Conservation (phyloP, 2,797 vertebrate genomes). For the Clarias platycephalus region DNA sequence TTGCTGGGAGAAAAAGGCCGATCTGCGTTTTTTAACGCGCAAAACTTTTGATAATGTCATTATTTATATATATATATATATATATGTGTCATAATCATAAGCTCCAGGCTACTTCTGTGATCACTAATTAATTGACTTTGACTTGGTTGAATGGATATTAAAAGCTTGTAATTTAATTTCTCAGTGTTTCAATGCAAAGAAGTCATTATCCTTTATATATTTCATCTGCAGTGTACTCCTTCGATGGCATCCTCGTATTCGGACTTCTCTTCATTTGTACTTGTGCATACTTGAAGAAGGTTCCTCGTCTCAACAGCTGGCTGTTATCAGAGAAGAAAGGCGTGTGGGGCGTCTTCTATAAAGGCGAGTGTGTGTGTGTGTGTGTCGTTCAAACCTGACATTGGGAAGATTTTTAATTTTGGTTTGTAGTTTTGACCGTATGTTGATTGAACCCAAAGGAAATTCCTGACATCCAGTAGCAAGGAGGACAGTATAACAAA, state of each 20-base stretch:
- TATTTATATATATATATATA: too few species aligned
- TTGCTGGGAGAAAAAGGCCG: too few species aligned
- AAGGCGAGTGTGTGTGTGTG: slow-evolving; percentile 72
- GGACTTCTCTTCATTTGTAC: slow-evolving; percentile 92
- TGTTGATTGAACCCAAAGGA: background rate
- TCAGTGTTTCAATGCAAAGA: background rate
- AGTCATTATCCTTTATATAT: background rate
- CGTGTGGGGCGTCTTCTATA: slow-evolving; percentile 87
- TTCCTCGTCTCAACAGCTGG: slow-evolving; percentile 90
- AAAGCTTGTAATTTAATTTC: background rate
- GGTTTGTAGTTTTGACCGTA: background rate
- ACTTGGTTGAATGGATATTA: background rate
- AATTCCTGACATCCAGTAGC: too few species aligned
- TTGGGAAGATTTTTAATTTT: background rate
- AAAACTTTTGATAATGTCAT: too few species aligned
- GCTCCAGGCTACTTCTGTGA: background rate
- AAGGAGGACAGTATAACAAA: too few species aligned
- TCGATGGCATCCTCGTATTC: slow-evolving; percentile 93
- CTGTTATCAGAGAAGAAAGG: slow-evolving; percentile 91
- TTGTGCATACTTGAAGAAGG: slow-evolving; percentile 94
- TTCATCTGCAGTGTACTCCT: slow-evolving; percentile 81
- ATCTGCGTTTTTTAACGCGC: too few species aligned
- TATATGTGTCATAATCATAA: too few species aligned
- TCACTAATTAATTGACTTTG: background rate
- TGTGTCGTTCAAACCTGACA: background rate